A percentile compares a stretch with the other conserved stretches of the same genome.
These are phyloP conservation scores for Metopolophium dirhodum DNA, from an alignment of 1,140 invertebrate genomes.

Conservation along the genomic window DNA sequence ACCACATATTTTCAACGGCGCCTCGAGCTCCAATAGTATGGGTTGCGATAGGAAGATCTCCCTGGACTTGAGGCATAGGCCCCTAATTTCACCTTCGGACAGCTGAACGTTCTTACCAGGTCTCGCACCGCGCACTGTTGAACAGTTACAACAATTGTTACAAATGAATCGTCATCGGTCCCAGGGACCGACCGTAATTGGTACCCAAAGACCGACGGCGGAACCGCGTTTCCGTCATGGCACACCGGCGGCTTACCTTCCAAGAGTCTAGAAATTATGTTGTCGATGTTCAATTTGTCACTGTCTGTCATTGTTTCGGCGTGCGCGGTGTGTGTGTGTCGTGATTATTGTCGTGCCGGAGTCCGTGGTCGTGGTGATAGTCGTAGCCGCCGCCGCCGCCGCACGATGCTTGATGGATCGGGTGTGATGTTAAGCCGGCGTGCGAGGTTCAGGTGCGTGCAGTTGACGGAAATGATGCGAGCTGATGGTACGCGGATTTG, in stretches of 20 bases:
- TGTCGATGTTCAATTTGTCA: conserved; percentile 61
- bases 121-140: conserved; percentile 70
- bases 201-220: background rate
- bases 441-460: background rate
- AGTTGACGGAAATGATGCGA: background rate
- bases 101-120: conserved; percentile 79
- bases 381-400: background rate
- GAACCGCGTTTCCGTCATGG: background rate
- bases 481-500: background rate
- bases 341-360: background rate
- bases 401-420: background rate
- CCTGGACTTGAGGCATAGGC: conserved; percentile 63
- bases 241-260: conserved; percentile 60
- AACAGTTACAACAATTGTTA: background rate
- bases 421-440: background rate
- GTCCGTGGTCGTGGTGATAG: background rate
- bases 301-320: conserved; percentile 56
- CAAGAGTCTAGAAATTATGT: conserved; percentile 61
- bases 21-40: conserved; percentile 68
- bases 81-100: conserved; percentile 73
- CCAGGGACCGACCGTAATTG: background rate
- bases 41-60: conserved; percentile 77
- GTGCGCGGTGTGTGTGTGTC: background rate
- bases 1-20: conserved; percentile 78
- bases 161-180: background rate